A percentile compares a stretch with the other conserved stretches of the same genome.
Conservation (phyloP, 1,140 invertebrate genomes). For the Zaprionus ghesquierei region DNA sequence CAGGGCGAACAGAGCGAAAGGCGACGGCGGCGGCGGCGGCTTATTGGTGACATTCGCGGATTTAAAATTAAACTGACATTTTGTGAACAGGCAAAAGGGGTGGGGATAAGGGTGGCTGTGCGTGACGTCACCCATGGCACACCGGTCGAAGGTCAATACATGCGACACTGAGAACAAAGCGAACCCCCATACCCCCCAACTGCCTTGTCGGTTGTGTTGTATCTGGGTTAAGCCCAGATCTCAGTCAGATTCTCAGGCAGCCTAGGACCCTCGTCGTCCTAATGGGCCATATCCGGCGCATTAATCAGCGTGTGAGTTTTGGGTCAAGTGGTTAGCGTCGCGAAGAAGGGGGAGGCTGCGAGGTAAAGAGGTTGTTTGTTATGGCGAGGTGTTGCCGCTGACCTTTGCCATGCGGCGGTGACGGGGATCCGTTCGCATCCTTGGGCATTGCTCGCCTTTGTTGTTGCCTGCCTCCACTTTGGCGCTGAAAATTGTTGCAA, state of each 20-base stretch:
- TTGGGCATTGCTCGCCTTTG: slow-evolving; percentile 14
- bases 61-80: slow-evolving; percentile 44
- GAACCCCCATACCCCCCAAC: neutral
- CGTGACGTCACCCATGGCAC: slow-evolving; percentile 29
- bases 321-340: slow-evolving; percentile 22
- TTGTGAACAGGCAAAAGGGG: neutral
- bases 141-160: slow-evolving; percentile 36
- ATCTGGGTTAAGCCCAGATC: slow-evolving; percentile 46
- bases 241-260: neutral
- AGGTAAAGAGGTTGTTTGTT: neutral
- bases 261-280: neutral
- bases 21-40: neutral
- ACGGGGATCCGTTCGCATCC: slow-evolving; percentile 20
- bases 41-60: slow-evolving; percentile 27
- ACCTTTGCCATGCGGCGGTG: slow-evolving; percentile 31
- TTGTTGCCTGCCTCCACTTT: slow-evolving; percentile 19
- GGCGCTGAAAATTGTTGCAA: slow-evolving; percentile 33
- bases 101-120: slow-evolving; percentile 1
- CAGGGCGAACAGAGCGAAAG: neutral
- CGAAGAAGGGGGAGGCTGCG: neutral
- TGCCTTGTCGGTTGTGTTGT: neutral
- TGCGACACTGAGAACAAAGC: slow-evolving; percentile 7
- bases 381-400: slow-evolving; percentile 6
- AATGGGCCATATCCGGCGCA: slow-evolving; percentile 27
- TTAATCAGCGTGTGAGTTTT: slow-evolving; percentile 39